These are phyloP conservation scores for Aegithalos caudatus DNA, from an alignment of 2,113 vertebrate genomes.

Conservation along the genomic window DNA sequence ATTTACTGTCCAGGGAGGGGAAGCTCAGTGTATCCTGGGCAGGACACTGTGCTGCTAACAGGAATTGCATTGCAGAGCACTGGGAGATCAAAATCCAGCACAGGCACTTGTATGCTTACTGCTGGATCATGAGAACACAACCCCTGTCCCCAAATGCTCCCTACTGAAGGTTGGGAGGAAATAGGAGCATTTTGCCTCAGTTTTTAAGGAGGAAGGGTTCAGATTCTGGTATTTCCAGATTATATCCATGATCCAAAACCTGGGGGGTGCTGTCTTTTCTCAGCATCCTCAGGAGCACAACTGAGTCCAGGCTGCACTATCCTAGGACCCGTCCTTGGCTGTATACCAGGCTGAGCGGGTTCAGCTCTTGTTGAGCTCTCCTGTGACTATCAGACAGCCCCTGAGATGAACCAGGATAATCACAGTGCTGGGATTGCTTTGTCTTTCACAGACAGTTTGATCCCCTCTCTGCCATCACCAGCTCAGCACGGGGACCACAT, in stretches of 20 bases:
- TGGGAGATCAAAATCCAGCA: background rate
- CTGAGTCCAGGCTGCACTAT: background rate
- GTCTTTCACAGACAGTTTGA: background rate
- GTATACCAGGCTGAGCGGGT: background rate
- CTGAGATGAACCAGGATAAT: background rate
- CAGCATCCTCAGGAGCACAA: background rate
- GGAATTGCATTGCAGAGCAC: background rate
- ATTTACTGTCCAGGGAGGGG: background rate
- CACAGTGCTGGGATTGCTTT: background rate
- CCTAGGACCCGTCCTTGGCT: background rate
- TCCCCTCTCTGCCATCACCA: background rate
- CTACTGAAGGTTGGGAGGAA: background rate
- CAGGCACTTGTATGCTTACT: fast-evolving
- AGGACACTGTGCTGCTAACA: fast-evolving
- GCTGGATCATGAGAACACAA: background rate
- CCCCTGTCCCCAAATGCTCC: background rate
- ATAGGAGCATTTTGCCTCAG: background rate
- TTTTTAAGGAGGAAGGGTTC: background rate
- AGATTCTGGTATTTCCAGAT: background rate
- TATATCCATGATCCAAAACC: background rate
- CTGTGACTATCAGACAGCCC: background rate
- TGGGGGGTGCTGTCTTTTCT: background rate
- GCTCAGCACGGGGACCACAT: background rate
- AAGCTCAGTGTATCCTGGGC: background rate
- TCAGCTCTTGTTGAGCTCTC: background rate